These are phyloP conservation scores for Lasioglossum figueresi DNA, from an alignment of 2,888 invertebrate genomes.

Conservation along the genomic window DNA sequence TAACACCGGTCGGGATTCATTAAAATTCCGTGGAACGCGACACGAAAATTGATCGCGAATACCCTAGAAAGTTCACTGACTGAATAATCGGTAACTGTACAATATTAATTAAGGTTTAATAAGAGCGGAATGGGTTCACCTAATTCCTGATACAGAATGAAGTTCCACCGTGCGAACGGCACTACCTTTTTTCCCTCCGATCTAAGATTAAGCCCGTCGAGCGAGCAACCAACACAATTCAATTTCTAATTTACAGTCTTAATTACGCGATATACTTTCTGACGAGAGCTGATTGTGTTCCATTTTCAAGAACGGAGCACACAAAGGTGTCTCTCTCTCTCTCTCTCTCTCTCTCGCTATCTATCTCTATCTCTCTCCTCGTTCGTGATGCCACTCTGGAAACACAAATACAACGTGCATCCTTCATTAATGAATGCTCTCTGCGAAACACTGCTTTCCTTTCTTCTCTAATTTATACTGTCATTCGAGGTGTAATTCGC, in stretches of 20 bases:
- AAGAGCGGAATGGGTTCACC: slow-evolving; percentile 33
- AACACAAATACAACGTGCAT: background rate
- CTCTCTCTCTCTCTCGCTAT: too few species aligned
- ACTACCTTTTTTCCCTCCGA: slow-evolving; percentile 34
- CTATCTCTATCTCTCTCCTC: background rate
- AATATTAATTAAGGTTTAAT: slow-evolving; percentile 40
- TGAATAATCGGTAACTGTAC: slow-evolving; percentile 44
- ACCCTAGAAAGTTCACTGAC: slow-evolving; percentile 27
- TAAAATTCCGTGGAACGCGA: background rate
- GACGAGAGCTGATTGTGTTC: slow-evolving; percentile 46
- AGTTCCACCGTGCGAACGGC: slow-evolving; percentile 39
- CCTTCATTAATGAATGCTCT: background rate
- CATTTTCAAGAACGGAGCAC: slow-evolving; percentile 30
- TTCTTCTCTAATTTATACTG: background rate
- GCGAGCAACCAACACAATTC: slow-evolving; percentile 35
- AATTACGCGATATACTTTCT: slow-evolving; percentile 46
- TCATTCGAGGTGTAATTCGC: background rate
- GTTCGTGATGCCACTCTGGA: background rate
- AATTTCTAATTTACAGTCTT: slow-evolving; percentile 42
- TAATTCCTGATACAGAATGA: slow-evolving; percentile 38
- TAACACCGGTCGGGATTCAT: slow-evolving; percentile 14
- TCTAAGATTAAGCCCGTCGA: slow-evolving; percentile 34
- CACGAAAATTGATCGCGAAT: background rate
- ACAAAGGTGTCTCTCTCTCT: background rate
- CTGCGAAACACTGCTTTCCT: background rate